A percentile compares a stretch with the other conserved stretches of the same genome.
Conservation (phyloP, 2,797 vertebrate species). For the Heteromormyrus szaboi region DNA sequence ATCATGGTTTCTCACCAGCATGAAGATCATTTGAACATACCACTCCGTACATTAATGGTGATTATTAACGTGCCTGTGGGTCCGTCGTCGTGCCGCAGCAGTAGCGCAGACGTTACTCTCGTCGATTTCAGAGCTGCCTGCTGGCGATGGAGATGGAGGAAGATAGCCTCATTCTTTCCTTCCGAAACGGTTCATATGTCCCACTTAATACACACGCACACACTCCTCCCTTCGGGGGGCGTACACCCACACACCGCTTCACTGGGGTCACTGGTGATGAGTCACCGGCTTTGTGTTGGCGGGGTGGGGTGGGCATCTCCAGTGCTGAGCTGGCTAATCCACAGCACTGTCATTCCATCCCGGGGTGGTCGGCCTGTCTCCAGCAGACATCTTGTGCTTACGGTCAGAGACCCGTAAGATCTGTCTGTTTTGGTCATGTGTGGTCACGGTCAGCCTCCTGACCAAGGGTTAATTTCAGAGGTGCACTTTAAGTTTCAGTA, state of each 20-base stretch:
- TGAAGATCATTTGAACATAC: background rate
- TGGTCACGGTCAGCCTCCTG: background rate
- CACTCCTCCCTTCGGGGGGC: background rate
- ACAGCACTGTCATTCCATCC: background rate
- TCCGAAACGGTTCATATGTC: background rate
- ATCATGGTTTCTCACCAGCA: background rate
- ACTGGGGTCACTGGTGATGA: background rate
- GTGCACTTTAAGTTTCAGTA: background rate
- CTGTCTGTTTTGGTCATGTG: background rate
- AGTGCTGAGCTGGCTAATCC: background rate
- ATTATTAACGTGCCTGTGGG: background rate
- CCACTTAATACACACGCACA: background rate
- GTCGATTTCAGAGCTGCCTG: background rate
- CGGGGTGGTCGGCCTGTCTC: background rate
- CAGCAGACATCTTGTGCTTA: background rate
- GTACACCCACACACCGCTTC: background rate
- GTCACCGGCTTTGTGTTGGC: conserved; percentile 1
- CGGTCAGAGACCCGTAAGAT: background rate
- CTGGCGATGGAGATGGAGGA: background rate
- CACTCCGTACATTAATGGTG: background rate
- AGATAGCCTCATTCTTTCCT: background rate
- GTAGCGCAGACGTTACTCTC: background rate
- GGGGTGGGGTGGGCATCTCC: background rate
- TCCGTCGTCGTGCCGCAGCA: background rate
- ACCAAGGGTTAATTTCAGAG: background rate